Percentiles rank a stretch among this genome's conserved stretches.
These are phyloP conservation scores for Chionodraco myersi DNA, from an alignment of 2,113 vertebrate species.

Conservation along the genomic window DNA sequence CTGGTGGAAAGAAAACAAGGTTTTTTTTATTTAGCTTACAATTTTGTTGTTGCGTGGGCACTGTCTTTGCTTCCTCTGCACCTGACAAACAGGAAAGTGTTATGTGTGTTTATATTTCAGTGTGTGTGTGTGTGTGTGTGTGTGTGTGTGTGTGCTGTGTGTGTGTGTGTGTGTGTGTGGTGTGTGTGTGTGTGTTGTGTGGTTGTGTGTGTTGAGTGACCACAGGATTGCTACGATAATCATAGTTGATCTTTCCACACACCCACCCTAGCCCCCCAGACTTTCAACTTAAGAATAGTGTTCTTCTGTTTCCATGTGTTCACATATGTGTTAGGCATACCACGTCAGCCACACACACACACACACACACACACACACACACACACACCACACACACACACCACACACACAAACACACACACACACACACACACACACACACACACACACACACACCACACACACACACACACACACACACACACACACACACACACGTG, in stretches of 20 bases:
- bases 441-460: neutral
- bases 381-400: neutral
- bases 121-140: neutral
- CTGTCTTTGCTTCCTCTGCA: constrained; percentile 44
- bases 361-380: constrained; percentile 2
- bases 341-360: neutral
- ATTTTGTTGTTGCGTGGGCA: constrained; percentile 64
- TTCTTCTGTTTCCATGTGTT: constrained; percentile 19
- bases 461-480: constrained; percentile 1
- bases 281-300: constrained; percentile 59
- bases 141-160: neutral
- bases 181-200: neutral
- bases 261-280: constrained; percentile 5
- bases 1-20: constrained; percentile 20
- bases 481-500: constrained; percentile 13
- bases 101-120: neutral
- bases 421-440: neutral
- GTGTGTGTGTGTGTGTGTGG: neutral
- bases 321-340: neutral
- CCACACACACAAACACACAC: constrained; percentile 14
- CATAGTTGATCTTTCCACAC: constrained; percentile 63
- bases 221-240: constrained; percentile 61
- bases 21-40: constrained; percentile 40
- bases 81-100: constrained; percentile 66
- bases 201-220: no score